These are phyloP conservation scores for Sphenopsis melanotis DNA, from an alignment of 2,797 vertebrate genomes.

Conservation along the genomic window DNA sequence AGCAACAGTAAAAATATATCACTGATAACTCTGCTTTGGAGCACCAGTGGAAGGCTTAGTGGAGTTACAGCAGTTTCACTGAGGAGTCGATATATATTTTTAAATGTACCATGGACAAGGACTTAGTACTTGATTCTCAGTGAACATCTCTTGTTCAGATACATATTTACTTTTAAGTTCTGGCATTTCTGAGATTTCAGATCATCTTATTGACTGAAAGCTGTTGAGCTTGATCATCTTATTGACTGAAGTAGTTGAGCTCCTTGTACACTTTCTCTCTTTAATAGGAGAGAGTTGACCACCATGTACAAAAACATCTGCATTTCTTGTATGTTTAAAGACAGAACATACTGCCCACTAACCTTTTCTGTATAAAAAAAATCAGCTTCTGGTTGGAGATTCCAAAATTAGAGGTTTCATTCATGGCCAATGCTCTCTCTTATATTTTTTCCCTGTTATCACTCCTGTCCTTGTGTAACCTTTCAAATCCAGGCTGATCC, in stretches of 20 bases:
- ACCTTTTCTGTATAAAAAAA: background rate
- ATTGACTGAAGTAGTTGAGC: background rate
- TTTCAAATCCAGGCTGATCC: background rate
- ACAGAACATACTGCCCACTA: background rate
- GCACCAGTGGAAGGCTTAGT: background rate
- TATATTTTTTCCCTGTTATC: background rate
- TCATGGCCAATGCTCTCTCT: background rate
- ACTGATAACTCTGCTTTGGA: background rate
- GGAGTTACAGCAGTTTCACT: background rate
- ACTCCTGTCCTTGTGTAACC: background rate
- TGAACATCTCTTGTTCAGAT: background rate
- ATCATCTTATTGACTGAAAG: background rate
- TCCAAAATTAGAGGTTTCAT: background rate
- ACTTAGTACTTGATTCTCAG: background rate
- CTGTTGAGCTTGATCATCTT: background rate
- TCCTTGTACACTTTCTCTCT: background rate
- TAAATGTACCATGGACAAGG: background rate
- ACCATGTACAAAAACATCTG: background rate
- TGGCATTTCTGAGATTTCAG: background rate
- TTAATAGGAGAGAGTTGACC: background rate
- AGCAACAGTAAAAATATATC: background rate
- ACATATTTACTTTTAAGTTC: background rate
- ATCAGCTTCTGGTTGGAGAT: background rate
- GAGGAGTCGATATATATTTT: background rate
- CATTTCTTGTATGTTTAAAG: background rate